These are phyloP conservation scores for Cotesia vestalis DNA, from an alignment of 1,140 invertebrate species.

Conservation along the genomic window DNA sequence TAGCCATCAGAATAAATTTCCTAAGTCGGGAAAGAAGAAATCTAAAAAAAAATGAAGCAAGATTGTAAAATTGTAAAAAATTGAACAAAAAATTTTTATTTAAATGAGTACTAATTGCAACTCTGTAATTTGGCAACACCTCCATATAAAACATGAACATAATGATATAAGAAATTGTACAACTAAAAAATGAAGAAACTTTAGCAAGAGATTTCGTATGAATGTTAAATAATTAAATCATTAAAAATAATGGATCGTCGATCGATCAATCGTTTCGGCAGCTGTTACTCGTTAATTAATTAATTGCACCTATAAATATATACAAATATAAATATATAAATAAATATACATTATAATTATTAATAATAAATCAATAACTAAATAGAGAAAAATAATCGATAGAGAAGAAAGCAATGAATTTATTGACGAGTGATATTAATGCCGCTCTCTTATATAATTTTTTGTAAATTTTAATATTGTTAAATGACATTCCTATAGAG, in stretches of 20 bases:
- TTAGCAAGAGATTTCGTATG: slow-evolving; percentile 36
- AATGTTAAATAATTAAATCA: slow-evolving; percentile 32
- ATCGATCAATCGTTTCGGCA: slow-evolving; percentile 32
- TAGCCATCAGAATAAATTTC: too few species aligned
- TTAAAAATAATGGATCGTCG: slow-evolving; percentile 21
- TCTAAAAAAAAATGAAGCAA: too few species aligned
- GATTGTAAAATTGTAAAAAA: too few species aligned
- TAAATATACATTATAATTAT: neutral
- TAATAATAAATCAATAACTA: neutral
- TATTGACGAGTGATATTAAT: slow-evolving; percentile 12
- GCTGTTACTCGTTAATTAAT: slow-evolving; percentile 11
- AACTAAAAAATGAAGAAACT: slow-evolving; percentile 25
- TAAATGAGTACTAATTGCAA: too few species aligned
- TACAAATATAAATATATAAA: slow-evolving; percentile 8
- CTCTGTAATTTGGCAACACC: too few species aligned
- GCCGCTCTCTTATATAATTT: slow-evolving; percentile 37
- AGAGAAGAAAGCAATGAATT: neutral
- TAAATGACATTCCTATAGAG: slow-evolving; percentile 33
- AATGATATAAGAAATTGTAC: neutral
- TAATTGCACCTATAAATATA: neutral
- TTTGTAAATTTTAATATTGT: slow-evolving; percentile 44
- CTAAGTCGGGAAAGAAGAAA: too few species aligned
- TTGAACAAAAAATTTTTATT: too few species aligned
- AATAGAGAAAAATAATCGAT: neutral
- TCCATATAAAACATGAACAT: too few species aligned